Base-by-base conservation (phyloP, 2,888 invertebrate species). In the Saturnia japonica region DNA sequence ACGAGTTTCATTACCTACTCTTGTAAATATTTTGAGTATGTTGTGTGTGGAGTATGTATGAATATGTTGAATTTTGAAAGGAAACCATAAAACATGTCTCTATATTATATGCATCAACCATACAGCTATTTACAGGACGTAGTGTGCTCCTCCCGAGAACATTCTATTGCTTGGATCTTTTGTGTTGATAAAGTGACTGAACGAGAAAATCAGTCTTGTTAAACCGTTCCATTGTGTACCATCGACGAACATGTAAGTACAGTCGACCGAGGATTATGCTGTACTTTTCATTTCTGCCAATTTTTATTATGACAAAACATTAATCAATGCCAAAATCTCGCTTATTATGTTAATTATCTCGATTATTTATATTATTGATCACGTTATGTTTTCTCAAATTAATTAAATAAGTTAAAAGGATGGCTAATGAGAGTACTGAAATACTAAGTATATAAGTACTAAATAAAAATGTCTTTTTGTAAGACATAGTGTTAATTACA, bases 121-220 rank as follows among this genome's bases (percentile, higher is more conserved):
- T 82, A 75, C 77, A 80, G 80, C 81, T 87, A 88, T 88, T 88
- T 85, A 87, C 90, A 90, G 88, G 89, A 90, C 87, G 90, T 85
- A 76, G 77, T 78, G 74, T 78, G 78, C 78, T 80, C 82, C 80
- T 77, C 82, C 78, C 84, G 82, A 83, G 88, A 89, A 83, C 84
- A 80, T 85, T 88, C 87, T 80, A 88, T 85, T 85, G 84, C 75
- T 73, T 74, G 79, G 76, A 77, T 81, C 88, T 83, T 86, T 93
- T 93, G 92, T 93, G 81, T 78, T 72, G 77, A 82, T 87, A 85
- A 89, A 88, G 86, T 89, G 89, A 81, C 82, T 80, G 84, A 87
- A 88, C 87, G 84, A 87, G 87, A 85, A 88, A 85, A 90, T 90
- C 84, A 82, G 80, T 77, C 83, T 86, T 77, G 85, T 87, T 88